A percentile compares a stretch with the other conserved stretches of the same genome.
phyloP scores from a whole-genome alignment of 2,888 invertebrate species.

The Acleris emargana region DNA sequence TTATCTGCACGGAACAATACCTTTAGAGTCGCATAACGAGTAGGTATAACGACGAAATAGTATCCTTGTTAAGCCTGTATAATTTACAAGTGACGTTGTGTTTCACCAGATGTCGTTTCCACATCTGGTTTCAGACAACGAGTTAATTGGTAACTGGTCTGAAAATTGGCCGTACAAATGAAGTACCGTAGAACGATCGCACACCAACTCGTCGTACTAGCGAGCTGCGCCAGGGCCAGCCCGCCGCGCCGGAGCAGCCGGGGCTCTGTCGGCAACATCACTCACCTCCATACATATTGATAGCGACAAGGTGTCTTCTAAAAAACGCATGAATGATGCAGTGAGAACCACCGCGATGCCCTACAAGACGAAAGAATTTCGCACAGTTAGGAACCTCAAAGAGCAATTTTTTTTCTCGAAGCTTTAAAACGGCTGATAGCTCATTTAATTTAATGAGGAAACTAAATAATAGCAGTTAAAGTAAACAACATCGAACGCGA shows the following conservation, averaged over 20 bases:
- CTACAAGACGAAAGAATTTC: conserved; percentile 78
- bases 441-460: conserved; percentile 76
- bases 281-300: conserved; percentile 75
- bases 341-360: conserved; percentile 71
- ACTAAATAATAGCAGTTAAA: conserved; percentile 47
- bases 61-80: too few species aligned
- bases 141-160: too few species aligned
- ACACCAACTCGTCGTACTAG: too few species aligned
- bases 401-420: conserved; percentile 67
- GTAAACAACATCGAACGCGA: conserved; percentile 10
- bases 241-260: neutral
- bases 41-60: too few species aligned
- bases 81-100: too few species aligned
- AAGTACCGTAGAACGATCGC: too few species aligned
- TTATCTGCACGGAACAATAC: too few species aligned
- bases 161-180: too few species aligned
- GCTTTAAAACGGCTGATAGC: conserved; percentile 72
- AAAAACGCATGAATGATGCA: conserved; percentile 82
- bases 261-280: conserved; percentile 64
- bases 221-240: too few species aligned
- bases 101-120: too few species aligned
- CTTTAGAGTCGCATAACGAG: too few species aligned
- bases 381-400: conserved; percentile 70
- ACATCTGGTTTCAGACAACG: too few species aligned
- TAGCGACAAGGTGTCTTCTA: conserved; percentile 75